Base-by-base conservation (phyloP, 2,113 vertebrate genomes). In the Pomatorhinus ruficollis region DNA sequence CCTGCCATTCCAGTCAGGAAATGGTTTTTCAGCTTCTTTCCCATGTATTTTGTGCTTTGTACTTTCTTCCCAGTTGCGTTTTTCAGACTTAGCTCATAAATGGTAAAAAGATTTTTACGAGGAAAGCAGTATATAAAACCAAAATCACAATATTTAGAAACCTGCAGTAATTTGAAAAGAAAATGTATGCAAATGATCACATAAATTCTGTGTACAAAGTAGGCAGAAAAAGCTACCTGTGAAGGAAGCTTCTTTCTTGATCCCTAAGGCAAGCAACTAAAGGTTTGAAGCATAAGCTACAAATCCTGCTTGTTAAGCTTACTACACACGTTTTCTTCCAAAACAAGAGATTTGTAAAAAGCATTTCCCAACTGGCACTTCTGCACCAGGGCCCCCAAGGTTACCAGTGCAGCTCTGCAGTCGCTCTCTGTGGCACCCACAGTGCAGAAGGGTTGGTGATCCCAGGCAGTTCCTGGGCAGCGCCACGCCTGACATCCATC, bases 401-500 rank as follows among this genome's bases (percentile, higher is more conserved):
- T 25, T 45, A 21, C 11, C 24, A 5, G 23, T 20, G 28, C 2
- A 3, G 7, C 30, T 57, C 39, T 4, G 0, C 42, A n/a, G 68
- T 17, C 0, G 0, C n/a, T 83, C 52, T 52, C n/a, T 59, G 40
- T 28, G 21, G 35, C 2, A 1, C 27, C 70, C 1, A 3, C 15
- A 9, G 19, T 14, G 15, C 7, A 0, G 56, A 63, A 54, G 35
- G 31, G 18, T 8, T 65, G 83, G 80, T 9, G 11, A 37, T 49
- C n/a, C 15, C 11, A 16, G 53, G 61, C 37, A 12, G 35, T 18
- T 31, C 16, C 35, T 50, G 30, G 31, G 25, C 19, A 2, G 22
- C 0, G 0, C 0, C 0, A 9, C 0, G 0, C 37, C 61, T 47
- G 45, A 4, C 2, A 21, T 31, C n/a, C 53, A 25, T 68, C 65